Base-by-base conservation (phyloP, 2,797 vertebrate species). In the Urosaurus nigricauda region DNA sequence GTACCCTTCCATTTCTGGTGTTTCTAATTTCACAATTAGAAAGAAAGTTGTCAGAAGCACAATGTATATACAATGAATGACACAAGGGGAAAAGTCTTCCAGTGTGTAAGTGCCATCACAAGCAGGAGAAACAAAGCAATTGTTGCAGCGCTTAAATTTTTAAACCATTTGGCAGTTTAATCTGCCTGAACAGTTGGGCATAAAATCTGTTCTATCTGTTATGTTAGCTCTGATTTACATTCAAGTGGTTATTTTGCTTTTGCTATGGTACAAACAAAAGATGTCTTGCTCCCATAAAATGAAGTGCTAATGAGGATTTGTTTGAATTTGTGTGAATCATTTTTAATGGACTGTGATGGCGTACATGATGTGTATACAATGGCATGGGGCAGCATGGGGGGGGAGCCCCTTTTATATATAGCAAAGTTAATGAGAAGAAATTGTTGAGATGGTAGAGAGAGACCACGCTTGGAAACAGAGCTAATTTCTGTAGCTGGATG, bases 21-120 rank as follows among this genome's bases (percentile, higher is more conserved):
- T 87, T 90, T 92, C 60, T 89, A 88, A 83, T 90, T 88, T 90
- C n/a, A 70, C 11, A 32, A 56, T 86, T 85, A 88, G 32, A 63
- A 93, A 89, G 26, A 83, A 51, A 21, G 16, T 70, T 87, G 37
- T 32, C 2, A 2, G 92, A 89, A 82, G 43, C n/a, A 70, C 79
- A 85, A 60, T 7, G 0, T 87, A 83, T 65, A 2, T 88, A 65
- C 26, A 58, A 2, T 51, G 6, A 84, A 91, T 88, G 37, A 71
- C 40, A 83, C 85, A 78, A 65, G 77, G 83, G 79, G 11, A 89
- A 71, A 9, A 91, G 40, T 37, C 84, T 90, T 47, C 3, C 73
- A 85, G 89, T 90, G 84, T 24, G 24, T 0, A 2, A 43, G 88
- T 91, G 85, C 78, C 21, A 85, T 7, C 88, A 83, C 79, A 0